phyloP scores from a whole-genome alignment of 2,113 vertebrate genomes.

The Pica pica region DNA sequence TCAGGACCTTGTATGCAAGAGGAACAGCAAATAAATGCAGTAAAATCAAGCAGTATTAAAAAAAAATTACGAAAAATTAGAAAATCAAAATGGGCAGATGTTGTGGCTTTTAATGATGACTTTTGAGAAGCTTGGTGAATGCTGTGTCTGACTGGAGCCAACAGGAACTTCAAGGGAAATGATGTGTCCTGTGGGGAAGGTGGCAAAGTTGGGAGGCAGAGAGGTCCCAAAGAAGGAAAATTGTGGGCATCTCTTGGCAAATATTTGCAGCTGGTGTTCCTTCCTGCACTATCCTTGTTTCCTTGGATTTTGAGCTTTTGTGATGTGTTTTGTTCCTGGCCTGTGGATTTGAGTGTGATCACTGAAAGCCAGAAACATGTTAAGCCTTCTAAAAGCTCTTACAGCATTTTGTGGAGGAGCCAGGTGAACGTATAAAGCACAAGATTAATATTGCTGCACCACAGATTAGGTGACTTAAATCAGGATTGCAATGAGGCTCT shows the following conservation, averaged over 20 bases:
- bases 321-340: background rate
- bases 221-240: background rate
- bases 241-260: background rate
- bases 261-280: background rate
- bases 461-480: background rate
- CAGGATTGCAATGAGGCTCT: background rate
- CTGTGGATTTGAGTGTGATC: background rate
- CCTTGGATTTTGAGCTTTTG: background rate
- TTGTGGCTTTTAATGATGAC: background rate
- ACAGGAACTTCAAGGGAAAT: background rate
- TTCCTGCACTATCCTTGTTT: background rate
- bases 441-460: background rate
- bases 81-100: background rate
- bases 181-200: background rate
- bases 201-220: background rate
- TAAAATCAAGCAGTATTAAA: background rate
- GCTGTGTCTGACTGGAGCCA: background rate
- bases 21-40: background rate
- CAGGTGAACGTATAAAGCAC: background rate
- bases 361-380: background rate
- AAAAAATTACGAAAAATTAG: background rate
- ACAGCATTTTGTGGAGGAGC: background rate
- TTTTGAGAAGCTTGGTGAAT: background rate
- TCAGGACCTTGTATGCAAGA: background rate
- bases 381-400: background rate